A percentile compares a stretch with the other conserved stretches of the same genome.
These are phyloP conservation scores for Athene cunicularia DNA, from an alignment of 2,113 vertebrate genomes.

Conservation along the genomic window DNA sequence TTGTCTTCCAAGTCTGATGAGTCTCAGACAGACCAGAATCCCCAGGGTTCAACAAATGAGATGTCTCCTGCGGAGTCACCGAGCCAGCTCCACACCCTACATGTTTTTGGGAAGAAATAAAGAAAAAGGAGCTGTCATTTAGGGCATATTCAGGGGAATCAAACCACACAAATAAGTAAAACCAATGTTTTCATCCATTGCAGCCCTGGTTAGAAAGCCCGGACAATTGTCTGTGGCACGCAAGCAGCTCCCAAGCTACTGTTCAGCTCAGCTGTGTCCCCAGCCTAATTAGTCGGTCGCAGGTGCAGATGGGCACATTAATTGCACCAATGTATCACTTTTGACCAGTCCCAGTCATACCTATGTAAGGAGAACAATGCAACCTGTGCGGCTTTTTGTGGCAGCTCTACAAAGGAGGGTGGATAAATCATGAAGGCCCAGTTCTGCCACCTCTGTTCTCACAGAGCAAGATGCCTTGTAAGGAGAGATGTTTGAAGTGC, in stretches of 20 bases:
- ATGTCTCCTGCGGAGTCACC: background rate
- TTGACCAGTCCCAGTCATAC: background rate
- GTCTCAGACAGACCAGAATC: background rate
- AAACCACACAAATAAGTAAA: background rate
- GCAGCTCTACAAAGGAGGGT: accelerated
- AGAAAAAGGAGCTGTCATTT: background rate
- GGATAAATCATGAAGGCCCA: conserved; percentile 27
- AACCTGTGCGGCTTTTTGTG: background rate
- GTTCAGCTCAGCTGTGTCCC: background rate
- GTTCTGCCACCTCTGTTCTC: background rate
- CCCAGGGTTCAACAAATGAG: background rate
- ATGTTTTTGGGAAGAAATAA: background rate
- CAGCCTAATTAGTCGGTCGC: conserved; percentile 30
- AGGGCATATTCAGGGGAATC: background rate
- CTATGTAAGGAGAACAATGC: background rate
- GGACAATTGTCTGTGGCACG: background rate
- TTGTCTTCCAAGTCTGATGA: background rate
- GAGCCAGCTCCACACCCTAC: background rate
- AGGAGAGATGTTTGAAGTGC: background rate
- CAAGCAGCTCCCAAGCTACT: background rate
- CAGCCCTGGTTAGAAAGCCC: background rate
- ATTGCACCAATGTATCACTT: conserved; percentile 45
- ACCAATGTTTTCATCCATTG: background rate
- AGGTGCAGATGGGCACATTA: conserved; percentile 12
- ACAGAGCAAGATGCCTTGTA: background rate